Conservation (phyloP, 2,113 vertebrate genomes). For the Columbina picui region DNA sequence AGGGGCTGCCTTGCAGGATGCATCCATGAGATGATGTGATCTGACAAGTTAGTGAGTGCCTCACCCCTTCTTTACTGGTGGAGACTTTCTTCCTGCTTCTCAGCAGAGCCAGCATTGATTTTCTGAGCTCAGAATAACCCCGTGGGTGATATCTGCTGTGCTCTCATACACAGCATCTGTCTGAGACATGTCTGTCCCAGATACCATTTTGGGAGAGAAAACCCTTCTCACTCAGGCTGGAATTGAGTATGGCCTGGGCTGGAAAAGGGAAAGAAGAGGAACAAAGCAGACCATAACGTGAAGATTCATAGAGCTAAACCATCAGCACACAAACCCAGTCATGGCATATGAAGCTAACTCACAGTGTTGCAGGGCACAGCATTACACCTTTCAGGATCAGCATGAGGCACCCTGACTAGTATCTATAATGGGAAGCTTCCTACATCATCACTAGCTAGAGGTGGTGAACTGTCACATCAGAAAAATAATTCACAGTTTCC, state of each 20-base stretch:
- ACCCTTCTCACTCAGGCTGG: neutral
- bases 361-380: neutral
- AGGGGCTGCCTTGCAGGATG: neutral
- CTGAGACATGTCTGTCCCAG: neutral
- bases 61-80: neutral
- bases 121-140: conserved; percentile 15
- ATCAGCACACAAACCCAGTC: neutral
- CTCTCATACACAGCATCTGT: neutral
- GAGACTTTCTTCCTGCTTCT: neutral
- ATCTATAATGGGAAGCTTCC: neutral
- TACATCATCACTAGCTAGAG: neutral
- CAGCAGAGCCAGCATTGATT: neutral
- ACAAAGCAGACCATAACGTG: neutral
- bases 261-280: neutral
- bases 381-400: neutral
- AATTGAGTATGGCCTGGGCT: neutral
- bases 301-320: neutral
- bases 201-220: neutral
- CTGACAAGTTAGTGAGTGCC: neutral
- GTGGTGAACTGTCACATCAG: neutral
- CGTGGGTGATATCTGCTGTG: neutral
- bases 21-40: neutral
- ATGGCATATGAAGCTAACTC: neutral
- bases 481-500: neutral
- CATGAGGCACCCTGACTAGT: neutral